Evolutionary conservation across 2,797 vertebrate species (phyloP), one percentile per base, ranked within the genome.

Genomic region (Liparis tanakae): DNA sequence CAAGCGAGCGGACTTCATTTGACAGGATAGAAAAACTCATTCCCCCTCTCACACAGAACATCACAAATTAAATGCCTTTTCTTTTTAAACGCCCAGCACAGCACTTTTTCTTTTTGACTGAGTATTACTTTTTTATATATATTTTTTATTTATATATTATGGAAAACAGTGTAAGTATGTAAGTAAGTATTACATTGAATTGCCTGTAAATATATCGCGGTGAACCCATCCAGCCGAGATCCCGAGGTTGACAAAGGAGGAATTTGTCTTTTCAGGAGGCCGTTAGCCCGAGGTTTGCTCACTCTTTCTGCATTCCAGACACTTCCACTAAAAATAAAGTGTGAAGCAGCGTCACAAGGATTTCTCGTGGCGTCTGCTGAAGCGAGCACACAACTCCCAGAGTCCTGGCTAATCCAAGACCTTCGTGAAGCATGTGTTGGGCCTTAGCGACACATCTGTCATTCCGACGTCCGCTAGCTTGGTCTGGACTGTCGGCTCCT

Each of bases 391-490:
- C 64, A 69, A 7, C 74, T 87, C 33, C 60, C 59, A 65, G 81
- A 87, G 74, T 88, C 77, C 76, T 82, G 77, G 75, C 85, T 92
- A 90, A 92, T 92, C 90, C 89, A 63, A 67, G 88, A 88, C 90
- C 89, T 91, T 81, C 85, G 83, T 79, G 79, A 91, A 92, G 87
- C 90, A 91, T 92, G 87, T 90, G 89, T 77, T 82, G 84, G 88
- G 88, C 88, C 80, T 91, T 64, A 88, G 84, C 70, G 70, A 70
- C 86, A 88, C 89, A 89, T 93, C 92, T 88, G 89, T 88, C 90
- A 84, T 81, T 82, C 88, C 91, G 86, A 88, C 80, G 85, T 90
- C 83, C 55, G 76, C 87, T 89, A 74, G 69, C 79, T 67, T 60
- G 80, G 82, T 84, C 86, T 88, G 90, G 83, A 83, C 87, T 76